These are phyloP conservation scores for Formica selysi DNA, from an alignment of 1,140 invertebrate species.

Conservation along the genomic window DNA sequence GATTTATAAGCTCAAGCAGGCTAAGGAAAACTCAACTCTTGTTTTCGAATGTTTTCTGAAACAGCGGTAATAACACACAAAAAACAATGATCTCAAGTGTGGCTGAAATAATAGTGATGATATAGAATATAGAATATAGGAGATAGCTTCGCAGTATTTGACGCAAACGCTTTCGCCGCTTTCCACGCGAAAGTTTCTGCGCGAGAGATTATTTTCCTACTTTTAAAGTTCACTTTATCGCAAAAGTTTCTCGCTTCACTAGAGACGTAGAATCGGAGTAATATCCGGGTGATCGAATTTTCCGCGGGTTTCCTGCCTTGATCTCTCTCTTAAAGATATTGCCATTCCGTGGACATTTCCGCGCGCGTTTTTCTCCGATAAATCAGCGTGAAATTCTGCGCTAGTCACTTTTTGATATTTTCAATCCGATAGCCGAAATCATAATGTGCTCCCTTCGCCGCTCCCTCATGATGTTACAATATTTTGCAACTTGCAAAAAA, in stretches of 20 bases:
- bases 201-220: slow-evolving; percentile 59
- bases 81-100: background rate
- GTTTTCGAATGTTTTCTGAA: background rate
- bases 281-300: slow-evolving; percentile 63
- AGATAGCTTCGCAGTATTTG: background rate
- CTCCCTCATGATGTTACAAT: background rate
- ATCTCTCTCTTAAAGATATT: slow-evolving; percentile 61
- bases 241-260: slow-evolving; percentile 48
- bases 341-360: slow-evolving; percentile 54
- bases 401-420: slow-evolving; percentile 46
- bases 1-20: background rate
- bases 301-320: slow-evolving; percentile 56
- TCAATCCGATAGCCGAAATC: slow-evolving; percentile 41
- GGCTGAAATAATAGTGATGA: slow-evolving; percentile 41
- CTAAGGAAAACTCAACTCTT: background rate
- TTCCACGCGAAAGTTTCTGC: slow-evolving; percentile 4
- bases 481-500: background rate
- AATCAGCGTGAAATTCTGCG: slow-evolving; percentile 57
- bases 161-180: slow-evolving; percentile 13
- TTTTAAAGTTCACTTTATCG: slow-evolving; percentile 52
- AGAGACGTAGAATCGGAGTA: slow-evolving; percentile 59
- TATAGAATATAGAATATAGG: background rate
- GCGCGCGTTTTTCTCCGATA: slow-evolving; percentile 49
- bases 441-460: background rate
- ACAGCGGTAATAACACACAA: background rate